Evolutionary conservation across 2,113 vertebrate genomes (phyloP).

Genomic region (Zosterops borbonicus): DNA sequence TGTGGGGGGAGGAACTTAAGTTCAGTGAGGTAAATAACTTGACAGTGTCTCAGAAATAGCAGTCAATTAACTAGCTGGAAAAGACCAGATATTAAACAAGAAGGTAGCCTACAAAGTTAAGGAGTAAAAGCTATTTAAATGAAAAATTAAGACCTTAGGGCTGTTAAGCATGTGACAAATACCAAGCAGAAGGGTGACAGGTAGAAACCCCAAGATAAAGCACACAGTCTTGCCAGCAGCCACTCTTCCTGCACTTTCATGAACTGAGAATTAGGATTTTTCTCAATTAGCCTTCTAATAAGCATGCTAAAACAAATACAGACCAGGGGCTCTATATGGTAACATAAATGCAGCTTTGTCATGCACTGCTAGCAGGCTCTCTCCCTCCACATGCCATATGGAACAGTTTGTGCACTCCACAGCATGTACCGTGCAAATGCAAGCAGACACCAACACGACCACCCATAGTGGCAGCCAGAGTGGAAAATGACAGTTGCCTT

Average conservation of each 20-base stretch:
- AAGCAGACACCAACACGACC: not conserved
- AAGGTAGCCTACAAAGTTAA: not conserved
- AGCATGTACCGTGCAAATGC: fast-evolving
- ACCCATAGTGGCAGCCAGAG: not conserved
- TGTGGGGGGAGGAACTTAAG: not conserved
- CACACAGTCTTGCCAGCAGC: not conserved
- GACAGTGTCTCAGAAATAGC: constrained; percentile 6
- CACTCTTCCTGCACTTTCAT: not conserved
- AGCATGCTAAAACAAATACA: not conserved
- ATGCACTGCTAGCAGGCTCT: not conserved
- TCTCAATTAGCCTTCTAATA: not conserved
- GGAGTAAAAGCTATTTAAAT: not conserved
- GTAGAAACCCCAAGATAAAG: not conserved
- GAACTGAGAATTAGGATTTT: not conserved
- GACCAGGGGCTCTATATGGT: not conserved
- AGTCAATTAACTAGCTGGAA: not conserved
- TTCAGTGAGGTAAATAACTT: constrained; percentile 49
- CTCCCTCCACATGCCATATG: not conserved
- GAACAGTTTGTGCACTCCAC: not conserved
- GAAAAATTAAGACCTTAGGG: not conserved
- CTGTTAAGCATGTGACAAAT: not conserved
- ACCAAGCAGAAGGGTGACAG: not conserved
- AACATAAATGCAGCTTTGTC: not conserved
- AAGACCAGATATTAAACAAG: not conserved
- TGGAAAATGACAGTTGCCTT: not conserved